Percentiles rank a stretch among this genome's conserved stretches.
Conservation (phyloP, 2,797 vertebrate species). For the Gouania willdenowi region DNA sequence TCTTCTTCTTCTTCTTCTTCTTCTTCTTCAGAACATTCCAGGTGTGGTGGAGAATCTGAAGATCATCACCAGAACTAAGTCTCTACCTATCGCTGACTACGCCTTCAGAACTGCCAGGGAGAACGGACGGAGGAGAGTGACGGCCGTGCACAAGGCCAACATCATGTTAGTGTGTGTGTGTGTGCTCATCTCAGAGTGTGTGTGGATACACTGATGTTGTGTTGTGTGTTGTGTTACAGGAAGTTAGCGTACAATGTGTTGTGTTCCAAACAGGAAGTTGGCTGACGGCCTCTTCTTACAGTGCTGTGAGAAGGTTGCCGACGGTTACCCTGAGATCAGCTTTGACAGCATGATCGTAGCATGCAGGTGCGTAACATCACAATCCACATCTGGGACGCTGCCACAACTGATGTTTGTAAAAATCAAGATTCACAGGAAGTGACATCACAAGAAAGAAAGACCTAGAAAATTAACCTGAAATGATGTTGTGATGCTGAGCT, state of each 20-base stretch:
- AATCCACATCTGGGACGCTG: too few species aligned
- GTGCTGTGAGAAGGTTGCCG: slow-evolving; percentile 83
- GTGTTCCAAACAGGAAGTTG: slow-evolving; percentile 81
- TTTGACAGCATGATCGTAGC: slow-evolving; percentile 85
- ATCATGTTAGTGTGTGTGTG: slow-evolving; percentile 85
- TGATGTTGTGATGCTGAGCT: too few species aligned
- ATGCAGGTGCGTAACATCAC: slow-evolving; percentile 83
- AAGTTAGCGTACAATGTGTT: too few species aligned
- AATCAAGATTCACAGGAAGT: too few species aligned
- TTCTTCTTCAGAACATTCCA: slow-evolving; percentile 71
- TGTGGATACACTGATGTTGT: too few species aligned
- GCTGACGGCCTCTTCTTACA: slow-evolving; percentile 84
- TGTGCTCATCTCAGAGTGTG: too few species aligned
- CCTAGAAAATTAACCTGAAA: too few species aligned
- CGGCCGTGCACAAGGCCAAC: slow-evolving; percentile 86
- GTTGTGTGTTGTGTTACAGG: too few species aligned
- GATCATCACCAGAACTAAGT: slow-evolving; percentile 84
- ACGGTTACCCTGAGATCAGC: slow-evolving; percentile 78
- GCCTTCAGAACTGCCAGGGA: slow-evolving; percentile 80
- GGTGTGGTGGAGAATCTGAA: slow-evolving; percentile 87
- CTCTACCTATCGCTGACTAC: slow-evolving; percentile 82
- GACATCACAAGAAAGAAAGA: too few species aligned
- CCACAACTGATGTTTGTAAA: too few species aligned
- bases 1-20: not conserved
- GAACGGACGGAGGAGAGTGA: slow-evolving; percentile 75